Evolutionary conservation across 1,140 invertebrate genomes (phyloP).

Genomic region (Acyrthosiphon pisum): DNA sequence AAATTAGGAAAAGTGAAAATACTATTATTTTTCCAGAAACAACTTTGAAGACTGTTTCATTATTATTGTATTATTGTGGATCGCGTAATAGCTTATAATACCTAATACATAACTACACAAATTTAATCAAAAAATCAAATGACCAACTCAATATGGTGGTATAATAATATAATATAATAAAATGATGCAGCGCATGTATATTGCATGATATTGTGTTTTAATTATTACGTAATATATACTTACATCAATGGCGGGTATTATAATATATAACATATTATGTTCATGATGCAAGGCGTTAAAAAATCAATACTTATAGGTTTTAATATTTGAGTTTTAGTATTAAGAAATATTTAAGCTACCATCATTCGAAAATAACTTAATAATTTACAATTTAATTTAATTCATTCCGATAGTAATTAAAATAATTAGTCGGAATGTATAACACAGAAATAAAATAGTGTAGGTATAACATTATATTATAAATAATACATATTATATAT

Average conservation of each 20-base stretch:
- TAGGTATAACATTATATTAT: background rate
- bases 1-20: background rate
- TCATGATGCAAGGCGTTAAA: background rate
- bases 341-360: too few species aligned
- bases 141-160: background rate
- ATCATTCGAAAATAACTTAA: background rate
- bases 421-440: background rate
- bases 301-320: background rate
- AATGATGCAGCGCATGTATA: too few species aligned
- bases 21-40: background rate
- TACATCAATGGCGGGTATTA: too few species aligned
- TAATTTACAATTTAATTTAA: background rate
- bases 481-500: background rate
- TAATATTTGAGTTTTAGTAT: background rate
- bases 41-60: background rate
- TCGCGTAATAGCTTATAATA: background rate
- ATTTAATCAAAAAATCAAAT: background rate
- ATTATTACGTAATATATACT: too few species aligned
- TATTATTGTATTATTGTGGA: background rate
- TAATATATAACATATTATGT: background rate
- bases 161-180: background rate
- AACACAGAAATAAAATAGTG: background rate
- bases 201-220: too few species aligned
- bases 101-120: background rate
- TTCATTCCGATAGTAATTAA: background rate